Base-by-base conservation (phyloP, 2,888 invertebrate species). In the Cylindroiulus punctatus region DNA sequence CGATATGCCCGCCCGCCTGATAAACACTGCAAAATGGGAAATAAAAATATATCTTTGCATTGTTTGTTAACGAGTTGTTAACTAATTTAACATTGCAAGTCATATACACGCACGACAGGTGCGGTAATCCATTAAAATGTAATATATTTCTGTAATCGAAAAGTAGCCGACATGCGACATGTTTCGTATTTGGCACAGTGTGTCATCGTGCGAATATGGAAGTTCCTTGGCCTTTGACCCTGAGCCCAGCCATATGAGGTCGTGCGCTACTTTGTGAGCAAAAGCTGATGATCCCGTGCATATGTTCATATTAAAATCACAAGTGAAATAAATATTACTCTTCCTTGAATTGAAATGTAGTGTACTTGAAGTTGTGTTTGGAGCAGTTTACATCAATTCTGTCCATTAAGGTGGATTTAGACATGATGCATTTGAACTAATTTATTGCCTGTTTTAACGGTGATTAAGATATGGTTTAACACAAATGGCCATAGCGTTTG, bases 1-100 rank as follows among this genome's bases (percentile, higher is more conserved):
- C n/a, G 22, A 19, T 5, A 19, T 52, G 17, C 19, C n/a, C n/a
- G 19, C 52, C 57, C 4, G 22, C n/a, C n/a, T 22, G 22, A 65
- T n/a, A 65, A 65, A 65, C 65, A 65, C n/a, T 0, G 65, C 14
- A 26, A 65, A 65, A 65, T 26, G 22, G 8, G 12, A 65, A 26
- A 65, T 44, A 65, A 65, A n/a, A 65, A 26, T 26, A 22, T 57
- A 22, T 65, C n/a, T 26, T n/a, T 12, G 44, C 44, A 26, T 65
- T 26, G 65, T 65, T 65, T 65, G 26, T 65, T 65, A 65, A 65
- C 65, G 12, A 65, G 65, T 65, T 65, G 26, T 65, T 65, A 65
- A 65, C 65, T 65, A n/a, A 26, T 65, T 65, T 65, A 26, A 26
- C 65, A 1, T 12, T 26, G 12, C 26, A 65, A n/a, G 5, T n/a